Base-by-base conservation (phyloP, 2,113 vertebrate genomes). In the Tachysurus vachellii region DNA sequence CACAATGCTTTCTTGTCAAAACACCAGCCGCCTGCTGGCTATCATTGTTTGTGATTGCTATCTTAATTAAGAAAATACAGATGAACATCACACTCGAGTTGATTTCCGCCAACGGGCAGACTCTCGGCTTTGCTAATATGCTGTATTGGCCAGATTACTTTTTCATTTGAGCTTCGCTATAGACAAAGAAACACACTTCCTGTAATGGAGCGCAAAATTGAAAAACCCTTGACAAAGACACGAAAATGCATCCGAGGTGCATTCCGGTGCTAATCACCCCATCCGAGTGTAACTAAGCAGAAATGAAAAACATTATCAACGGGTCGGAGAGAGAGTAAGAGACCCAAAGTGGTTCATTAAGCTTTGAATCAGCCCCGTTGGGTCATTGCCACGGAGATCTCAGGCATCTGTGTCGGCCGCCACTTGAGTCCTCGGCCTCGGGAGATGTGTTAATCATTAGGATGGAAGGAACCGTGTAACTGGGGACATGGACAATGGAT, bases 1-100 rank as follows among this genome's bases (percentile, higher is more conserved):
- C 82, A 71, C 17, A 53, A 80, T 82, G 21, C 80, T 87, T 79
- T 71, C 71, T 89, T 89, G 68, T 92, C 89, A 90, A 80, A 54
- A 87, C 70, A 84, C 54, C 83, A 68, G 84, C 62, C 31, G 71
- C 84, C 86, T 68, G 31, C 47, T 71, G 86, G 84, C 81, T 61
- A 79, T 42, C 71, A 21, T 19, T 14, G 59, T 83, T 57, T n/a
- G n/a, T 13, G 28, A 85, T 80, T 68, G 53, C 73, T 73, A 61
- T 88, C 73, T 50, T 85, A 59, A 85, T 61, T 31, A 85, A 86
- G 77, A 75, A 56, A 82, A 71, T 57, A 66, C 16, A 61, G 16
- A 71, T 62, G 82, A 87, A 84, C 23, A 54, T 83, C 66, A n/a
- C 66, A 82, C 44, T 19, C 59, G 61, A 86, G 81, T 86, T 86